Base-by-base conservation (phyloP, 2,888 invertebrate species). In the Muschampia plurimacula region DNA sequence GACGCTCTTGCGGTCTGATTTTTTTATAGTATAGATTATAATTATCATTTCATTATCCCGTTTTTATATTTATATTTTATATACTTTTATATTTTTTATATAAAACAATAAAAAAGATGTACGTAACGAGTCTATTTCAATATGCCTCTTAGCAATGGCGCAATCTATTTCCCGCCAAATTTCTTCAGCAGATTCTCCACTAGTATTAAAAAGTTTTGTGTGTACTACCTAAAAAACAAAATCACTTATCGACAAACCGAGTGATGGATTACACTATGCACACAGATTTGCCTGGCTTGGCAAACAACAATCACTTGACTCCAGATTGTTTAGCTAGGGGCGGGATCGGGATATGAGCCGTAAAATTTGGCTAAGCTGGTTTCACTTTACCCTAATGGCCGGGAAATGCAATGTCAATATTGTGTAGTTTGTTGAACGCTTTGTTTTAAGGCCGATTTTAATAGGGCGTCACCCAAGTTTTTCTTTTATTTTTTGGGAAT, bases 251-350 rank as follows among this genome's bases (percentile, higher is more conserved):
- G 65, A 74, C 52, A 67, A 82, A 78, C 77, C 77, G 60, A 73
- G 81, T 91, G 91, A 92, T 92, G 88, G 91, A 92, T 92, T 82
- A 59, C 67, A 75, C 81, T 83, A 77, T 82, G 87, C 84, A 89
- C 89, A 90, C 90, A 91, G 91, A 92, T 92, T 92, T 92, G 91
- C 92, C 86, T 89, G 52, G 88, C 84, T 73, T 77, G 76, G 78
- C 82, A 86, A 86, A 89, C 90, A 86, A 89, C 90, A 92, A 89
- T 91, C 91, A 90, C 91, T 90, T 86, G 87, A 85, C 86, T 85
- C 83, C 82, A 49, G 13, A 13, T 49, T 49, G 49, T 52, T 52
- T 52, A 44, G 46, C 13, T 52, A 49, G 89, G 87, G 86, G 80
- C 75, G 83, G 74, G 81, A 84, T 81, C 75, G 83, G 74, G 81